Base-by-base conservation (phyloP, 1,140 invertebrate genomes). In the Oppia nitens region DNA sequence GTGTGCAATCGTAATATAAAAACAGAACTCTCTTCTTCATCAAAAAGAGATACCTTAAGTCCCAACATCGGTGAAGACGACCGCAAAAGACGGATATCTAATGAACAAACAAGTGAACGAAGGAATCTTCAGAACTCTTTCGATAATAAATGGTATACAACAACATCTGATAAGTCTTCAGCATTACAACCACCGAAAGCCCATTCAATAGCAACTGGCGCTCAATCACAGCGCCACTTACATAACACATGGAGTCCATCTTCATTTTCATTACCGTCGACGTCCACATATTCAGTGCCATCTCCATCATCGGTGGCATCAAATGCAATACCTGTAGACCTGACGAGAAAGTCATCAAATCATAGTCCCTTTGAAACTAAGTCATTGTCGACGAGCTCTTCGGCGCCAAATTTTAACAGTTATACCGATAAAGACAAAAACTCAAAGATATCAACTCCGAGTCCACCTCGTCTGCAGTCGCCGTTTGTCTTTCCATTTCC, bases 201-300 rank as follows among this genome's bases (percentile, higher is more conserved):
- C 17, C 51, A 60, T 48, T 60, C 58, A 24, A 59, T 32, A 53
- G 20, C 25, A 17, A 25, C 21, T 2, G 55, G 12, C 20, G 23
- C 6, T n/a, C 24, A 4, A 21, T 9, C 20, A 25, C 53, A 45
- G 27, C 28, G 21, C 11, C 17, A 56, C 20, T 28, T 9, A 27
- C 77, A 64, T 50, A 23, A 60, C 47, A 63, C 49, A 6, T 25
- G 6, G n/a, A 6, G 6, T n/a, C n/a, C 49, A 4, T 25, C 49
- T 6, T 51, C 49, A 9, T 54, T 25, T 4, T 25, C 20, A 4
- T 54, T 25, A 26, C n/a, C 26, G 53, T 20, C n/a, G 4, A 9
- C 53, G 11, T 21, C 53, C 4, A 47, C 32, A 17, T 40, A 9
- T 40, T 40, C 32, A 40, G 32, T 40, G 32, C 32, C 32, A 40